Percentiles rank a stretch among this genome's conserved stretches.
Conservation (phyloP, 1,140 invertebrate genomes). For the Homalodisca vitripennis region DNA sequence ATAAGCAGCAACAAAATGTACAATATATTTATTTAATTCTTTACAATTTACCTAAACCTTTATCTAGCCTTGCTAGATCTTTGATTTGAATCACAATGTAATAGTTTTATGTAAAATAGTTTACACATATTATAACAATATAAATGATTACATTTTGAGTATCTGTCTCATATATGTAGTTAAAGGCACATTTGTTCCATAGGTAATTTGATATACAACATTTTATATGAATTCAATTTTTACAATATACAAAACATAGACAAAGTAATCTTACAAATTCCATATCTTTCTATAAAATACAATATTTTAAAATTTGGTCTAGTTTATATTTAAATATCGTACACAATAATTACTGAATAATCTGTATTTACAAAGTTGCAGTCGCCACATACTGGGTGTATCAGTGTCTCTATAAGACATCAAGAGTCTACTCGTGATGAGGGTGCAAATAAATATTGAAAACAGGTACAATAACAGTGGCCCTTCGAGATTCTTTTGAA, state of each 20-base stretch:
- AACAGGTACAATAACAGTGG: slow-evolving; percentile 7
- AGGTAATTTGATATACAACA: slow-evolving; percentile 16
- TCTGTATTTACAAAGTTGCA: too few species aligned
- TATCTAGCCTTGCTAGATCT: slow-evolving; percentile 9
- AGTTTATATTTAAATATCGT: neutral
- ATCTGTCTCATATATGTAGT: slow-evolving; percentile 7
- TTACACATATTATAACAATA: slow-evolving; percentile 18
- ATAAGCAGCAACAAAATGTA: slow-evolving; percentile 15
- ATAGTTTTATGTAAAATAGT: slow-evolving; percentile 16
- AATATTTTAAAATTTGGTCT: slow-evolving; percentile 15
- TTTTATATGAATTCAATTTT: neutral
- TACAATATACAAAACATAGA: slow-evolving; percentile 6
- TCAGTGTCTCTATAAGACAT: too few species aligned
- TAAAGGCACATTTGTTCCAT: slow-evolving; percentile 9
- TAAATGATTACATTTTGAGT: slow-evolving; percentile 2
- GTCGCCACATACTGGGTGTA: too few species aligned
- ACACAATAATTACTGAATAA: too few species aligned
- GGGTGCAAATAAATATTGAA: neutral
- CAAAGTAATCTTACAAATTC: slow-evolving; percentile 1
- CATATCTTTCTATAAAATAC: neutral
- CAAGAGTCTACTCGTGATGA: too few species aligned
- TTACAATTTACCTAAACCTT: slow-evolving; percentile 12
- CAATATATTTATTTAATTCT: slow-evolving; percentile 12
- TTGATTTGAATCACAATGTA: slow-evolving; percentile 12
- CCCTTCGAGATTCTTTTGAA: too few species aligned